Evolutionary conservation across 2,888 invertebrate genomes (phyloP).

Genomic region (Zeuzera pyrina): DNA sequence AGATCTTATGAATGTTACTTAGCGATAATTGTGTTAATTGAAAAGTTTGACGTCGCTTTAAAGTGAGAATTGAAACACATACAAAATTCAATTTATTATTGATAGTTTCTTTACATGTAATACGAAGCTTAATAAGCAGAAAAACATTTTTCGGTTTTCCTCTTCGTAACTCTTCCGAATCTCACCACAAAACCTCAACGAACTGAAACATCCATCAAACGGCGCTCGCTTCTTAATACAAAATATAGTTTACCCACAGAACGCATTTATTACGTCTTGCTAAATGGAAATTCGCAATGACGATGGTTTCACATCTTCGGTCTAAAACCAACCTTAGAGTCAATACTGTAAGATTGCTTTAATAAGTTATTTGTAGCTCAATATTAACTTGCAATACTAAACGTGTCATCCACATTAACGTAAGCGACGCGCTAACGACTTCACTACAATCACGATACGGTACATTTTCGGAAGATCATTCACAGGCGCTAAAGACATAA

Average conservation of each 20-base stretch:
- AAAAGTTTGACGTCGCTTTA: no score
- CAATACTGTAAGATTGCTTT: not conserved
- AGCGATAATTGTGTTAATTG: no score
- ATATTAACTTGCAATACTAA: slow-evolving; percentile 33
- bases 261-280: slow-evolving; percentile 33
- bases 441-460: slow-evolving; percentile 48
- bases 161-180: slow-evolving; percentile 34
- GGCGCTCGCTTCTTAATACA: slow-evolving; percentile 51
- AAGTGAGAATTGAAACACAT: no score
- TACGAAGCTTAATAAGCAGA: slow-evolving; percentile 17
- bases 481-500: slow-evolving; percentile 24
- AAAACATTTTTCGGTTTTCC: slow-evolving; percentile 21
- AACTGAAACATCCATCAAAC: slow-evolving; percentile 57
- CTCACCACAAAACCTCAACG: slow-evolving; percentile 42
- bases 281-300: slow-evolving; percentile 43
- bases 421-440: slow-evolving; percentile 50
- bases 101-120: no score
- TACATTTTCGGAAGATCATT: slow-evolving; percentile 47
- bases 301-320: slow-evolving; percentile 9
- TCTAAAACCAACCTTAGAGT: not conserved
- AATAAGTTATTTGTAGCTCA: not conserved
- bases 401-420: slow-evolving; percentile 46
- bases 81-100: no score
- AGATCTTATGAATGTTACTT: no score
- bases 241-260: slow-evolving; percentile 41